Evolutionary conservation across 2,888 invertebrate genomes (phyloP).

Genomic region (Allacma fusca): DNA sequence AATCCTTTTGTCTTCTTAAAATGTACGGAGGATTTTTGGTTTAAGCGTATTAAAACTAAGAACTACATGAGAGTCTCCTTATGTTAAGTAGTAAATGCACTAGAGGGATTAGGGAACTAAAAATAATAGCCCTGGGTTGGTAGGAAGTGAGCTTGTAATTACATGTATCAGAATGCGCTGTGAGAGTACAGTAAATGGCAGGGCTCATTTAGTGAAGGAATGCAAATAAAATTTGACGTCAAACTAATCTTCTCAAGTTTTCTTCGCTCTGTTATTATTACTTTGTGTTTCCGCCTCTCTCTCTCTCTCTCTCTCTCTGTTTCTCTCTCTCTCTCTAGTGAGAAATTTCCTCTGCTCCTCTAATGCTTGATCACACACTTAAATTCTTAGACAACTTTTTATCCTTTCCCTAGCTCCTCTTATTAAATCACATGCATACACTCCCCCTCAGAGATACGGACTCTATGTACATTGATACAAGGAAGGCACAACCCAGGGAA

Average conservation of each 20-base stretch:
- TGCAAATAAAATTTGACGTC: constrained; percentile 55
- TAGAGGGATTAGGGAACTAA: too few species aligned
- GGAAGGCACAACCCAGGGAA: too few species aligned
- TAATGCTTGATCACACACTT: constrained; percentile 16
- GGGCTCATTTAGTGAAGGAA: constrained; percentile 52
- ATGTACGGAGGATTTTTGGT: too few species aligned
- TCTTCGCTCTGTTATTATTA: constrained; percentile 31
- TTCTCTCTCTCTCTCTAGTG: neutral
- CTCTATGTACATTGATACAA: too few species aligned
- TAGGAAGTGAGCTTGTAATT: neutral
- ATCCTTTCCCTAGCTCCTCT: neutral
- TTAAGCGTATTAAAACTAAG: too few species aligned
- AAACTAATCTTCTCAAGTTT: constrained; percentile 49
- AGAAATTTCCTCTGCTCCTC: constrained; percentile 1
- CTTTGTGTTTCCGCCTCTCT: constrained; percentile 16
- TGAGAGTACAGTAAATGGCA: constrained; percentile 23
- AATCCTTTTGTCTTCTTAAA: too few species aligned
- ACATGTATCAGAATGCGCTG: neutral
- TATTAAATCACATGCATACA: too few species aligned
- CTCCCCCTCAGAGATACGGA: too few species aligned
- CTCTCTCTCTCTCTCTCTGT: neutral
- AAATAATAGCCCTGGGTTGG: too few species aligned
- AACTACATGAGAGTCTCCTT: too few species aligned
- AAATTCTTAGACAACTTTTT: constrained; percentile 14
- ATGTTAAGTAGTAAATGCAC: too few species aligned